Evolutionary conservation across 53 echinoderm and acorn worm genomes (phyloP).

Genomic region (Hippasteria phrygiana): DNA sequence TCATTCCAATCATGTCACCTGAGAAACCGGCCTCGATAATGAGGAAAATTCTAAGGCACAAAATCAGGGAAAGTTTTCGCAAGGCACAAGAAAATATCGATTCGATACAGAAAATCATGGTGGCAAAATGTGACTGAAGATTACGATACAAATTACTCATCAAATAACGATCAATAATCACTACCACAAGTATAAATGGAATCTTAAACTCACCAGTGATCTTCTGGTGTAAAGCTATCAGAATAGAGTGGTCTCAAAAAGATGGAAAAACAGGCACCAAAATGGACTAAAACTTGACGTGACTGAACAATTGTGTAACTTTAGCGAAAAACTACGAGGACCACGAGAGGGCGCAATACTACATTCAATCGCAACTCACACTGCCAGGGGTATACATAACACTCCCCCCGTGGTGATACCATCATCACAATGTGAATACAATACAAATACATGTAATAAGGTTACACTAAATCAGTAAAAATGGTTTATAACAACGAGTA

Average conservation of each 20-base stretch:
- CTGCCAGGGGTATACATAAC: constrained; percentile 6
- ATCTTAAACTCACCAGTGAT: constrained; percentile 9
- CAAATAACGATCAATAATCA: constrained; percentile 1
- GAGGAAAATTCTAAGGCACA: too few relatives aligned
- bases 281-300: neutral
- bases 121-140: constrained; percentile 2
- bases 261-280: neutral
- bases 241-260: neutral
- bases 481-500: neutral
- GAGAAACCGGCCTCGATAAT: too few relatives aligned
- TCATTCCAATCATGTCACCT: neutral
- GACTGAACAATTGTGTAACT: neutral
- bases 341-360: neutral
- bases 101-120: neutral
- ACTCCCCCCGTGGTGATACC: constrained; percentile 51
- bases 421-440: constrained; percentile 33
- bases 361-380: neutral
- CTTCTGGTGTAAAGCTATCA: neutral
- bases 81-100: neutral
- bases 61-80: neutral
- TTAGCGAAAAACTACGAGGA: neutral
- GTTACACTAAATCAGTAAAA: neutral
- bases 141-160: neutral
- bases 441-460: too few relatives aligned
- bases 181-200: neutral